A percentile compares a stretch with the other conserved stretches of the same genome.
Evolutionary conservation across 1,140 invertebrate species (phyloP).

Genomic region (Drosophila biarmipes): DNA sequence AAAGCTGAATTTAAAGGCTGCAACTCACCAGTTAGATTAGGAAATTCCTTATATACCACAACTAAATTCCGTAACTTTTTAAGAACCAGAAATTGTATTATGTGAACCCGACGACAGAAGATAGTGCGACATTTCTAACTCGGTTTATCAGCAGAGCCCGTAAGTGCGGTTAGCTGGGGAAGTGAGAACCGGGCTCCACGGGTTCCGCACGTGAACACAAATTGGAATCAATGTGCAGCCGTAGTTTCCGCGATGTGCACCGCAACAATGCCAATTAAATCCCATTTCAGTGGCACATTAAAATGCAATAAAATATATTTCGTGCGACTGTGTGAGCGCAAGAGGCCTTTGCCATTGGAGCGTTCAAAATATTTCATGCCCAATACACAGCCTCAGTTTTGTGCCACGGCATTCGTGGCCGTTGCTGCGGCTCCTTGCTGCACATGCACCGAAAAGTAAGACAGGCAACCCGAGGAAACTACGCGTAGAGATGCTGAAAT

Average conservation of each 20-base stretch:
- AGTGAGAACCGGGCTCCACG: background rate
- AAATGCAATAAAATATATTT: constrained; percentile 76
- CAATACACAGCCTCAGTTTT: constrained; percentile 19
- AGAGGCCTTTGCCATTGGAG: constrained; percentile 55
- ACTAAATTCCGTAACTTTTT: background rate
- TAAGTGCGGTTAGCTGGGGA: background rate
- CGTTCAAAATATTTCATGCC: constrained; percentile 74
- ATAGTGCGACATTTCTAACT: background rate
- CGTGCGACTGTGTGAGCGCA: constrained; percentile 6
- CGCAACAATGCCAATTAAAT: constrained; percentile 79
- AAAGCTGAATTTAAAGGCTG: no score
- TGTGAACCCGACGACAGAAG: background rate
- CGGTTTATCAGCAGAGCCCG: background rate
- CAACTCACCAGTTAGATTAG: background rate
- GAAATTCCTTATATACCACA: background rate
- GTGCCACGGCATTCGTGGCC: constrained; percentile 18
- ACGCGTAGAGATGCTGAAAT: constrained; percentile 55
- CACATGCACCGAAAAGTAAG: constrained; percentile 44
- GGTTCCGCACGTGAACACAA: constrained; percentile 11
- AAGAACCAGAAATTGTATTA: background rate
- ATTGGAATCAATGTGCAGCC: constrained; percentile 55
- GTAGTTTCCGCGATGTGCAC: constrained; percentile 28
- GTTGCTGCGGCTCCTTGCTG: constrained; percentile 30
- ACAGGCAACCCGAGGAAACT: constrained; percentile 20
- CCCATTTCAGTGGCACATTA: constrained; percentile 75